Evolutionary conservation across 2,797 vertebrate genomes (phyloP).

Genomic region (Pachyuromys duprasi): DNA sequence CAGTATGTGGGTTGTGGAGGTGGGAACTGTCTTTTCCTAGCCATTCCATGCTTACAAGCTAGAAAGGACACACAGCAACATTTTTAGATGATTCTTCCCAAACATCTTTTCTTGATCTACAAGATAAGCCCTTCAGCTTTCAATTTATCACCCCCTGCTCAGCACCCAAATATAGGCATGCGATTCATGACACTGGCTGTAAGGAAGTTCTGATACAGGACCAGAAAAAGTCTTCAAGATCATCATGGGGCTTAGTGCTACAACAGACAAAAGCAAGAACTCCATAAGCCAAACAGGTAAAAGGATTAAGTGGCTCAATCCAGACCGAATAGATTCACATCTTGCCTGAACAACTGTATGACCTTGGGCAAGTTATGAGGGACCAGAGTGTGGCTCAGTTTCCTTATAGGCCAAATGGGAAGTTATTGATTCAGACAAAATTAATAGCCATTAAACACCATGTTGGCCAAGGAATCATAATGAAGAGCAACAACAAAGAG

Average conservation of each 20-base stretch:
- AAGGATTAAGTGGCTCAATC: background rate
- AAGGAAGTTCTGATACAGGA: background rate
- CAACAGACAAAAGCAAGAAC: background rate
- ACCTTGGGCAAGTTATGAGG: background rate
- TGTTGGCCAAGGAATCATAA: background rate
- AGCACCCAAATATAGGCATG: background rate
- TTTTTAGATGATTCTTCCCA: too few species aligned
- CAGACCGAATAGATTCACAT: background rate
- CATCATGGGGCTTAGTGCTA: background rate
- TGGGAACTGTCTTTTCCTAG: too few species aligned
- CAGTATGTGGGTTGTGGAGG: too few species aligned
- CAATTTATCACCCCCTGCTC: background rate
- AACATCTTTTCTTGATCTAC: background rate
- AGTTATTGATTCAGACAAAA: background rate
- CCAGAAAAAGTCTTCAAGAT: background rate
- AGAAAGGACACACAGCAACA: background rate
- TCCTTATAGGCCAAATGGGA: background rate
- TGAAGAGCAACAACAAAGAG: background rate
- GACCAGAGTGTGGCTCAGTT: background rate
- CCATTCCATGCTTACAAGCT: too few species aligned
- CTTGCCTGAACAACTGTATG: fast-evolving
- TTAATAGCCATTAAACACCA: background rate
- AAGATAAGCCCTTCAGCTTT: background rate
- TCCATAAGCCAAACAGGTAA: background rate
- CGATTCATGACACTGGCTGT: fast-evolving